Percentiles rank a stretch among this genome's conserved stretches.
phyloP scores from a whole-genome alignment of 2,888 invertebrate genomes.

The Amphipoea lucens region DNA sequence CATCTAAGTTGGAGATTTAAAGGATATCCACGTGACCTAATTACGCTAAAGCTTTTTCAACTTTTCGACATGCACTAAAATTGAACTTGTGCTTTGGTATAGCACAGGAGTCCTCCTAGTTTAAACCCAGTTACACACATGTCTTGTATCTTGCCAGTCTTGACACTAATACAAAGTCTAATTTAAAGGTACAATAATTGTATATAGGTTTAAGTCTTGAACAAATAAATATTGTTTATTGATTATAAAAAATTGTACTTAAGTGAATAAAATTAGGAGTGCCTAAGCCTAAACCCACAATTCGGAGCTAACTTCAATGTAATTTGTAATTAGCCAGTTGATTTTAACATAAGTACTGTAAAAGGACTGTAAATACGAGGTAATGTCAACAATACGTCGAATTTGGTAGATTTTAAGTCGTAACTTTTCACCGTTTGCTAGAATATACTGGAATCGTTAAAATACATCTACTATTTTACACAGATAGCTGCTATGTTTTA shows the following conservation, averaged over 20 bases:
- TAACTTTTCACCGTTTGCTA: not conserved
- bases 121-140: too few species aligned
- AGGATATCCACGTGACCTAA: conserved; percentile 16
- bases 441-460: not conserved
- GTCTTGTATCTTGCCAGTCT: too few species aligned
- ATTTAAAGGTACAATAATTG: too few species aligned
- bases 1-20: conserved; percentile 1
- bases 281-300: not conserved
- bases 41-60: not conserved
- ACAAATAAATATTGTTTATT: too few species aligned
- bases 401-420: not conserved
- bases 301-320: not conserved
- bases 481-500: not conserved
- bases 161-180: too few species aligned
- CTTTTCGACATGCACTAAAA: not conserved
- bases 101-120: too few species aligned
- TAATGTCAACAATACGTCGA: not conserved
- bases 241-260: not conserved
- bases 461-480: not conserved
- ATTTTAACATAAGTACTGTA: not conserved
- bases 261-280: not conserved
- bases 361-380: not conserved
- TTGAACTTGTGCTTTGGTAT: not conserved
- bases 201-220: too few species aligned
- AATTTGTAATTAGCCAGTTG: not conserved